Evolutionary conservation across 37 sponge, comb jelly and placozoan species (phyloP).

Genomic region (Crambe crambe): DNA sequence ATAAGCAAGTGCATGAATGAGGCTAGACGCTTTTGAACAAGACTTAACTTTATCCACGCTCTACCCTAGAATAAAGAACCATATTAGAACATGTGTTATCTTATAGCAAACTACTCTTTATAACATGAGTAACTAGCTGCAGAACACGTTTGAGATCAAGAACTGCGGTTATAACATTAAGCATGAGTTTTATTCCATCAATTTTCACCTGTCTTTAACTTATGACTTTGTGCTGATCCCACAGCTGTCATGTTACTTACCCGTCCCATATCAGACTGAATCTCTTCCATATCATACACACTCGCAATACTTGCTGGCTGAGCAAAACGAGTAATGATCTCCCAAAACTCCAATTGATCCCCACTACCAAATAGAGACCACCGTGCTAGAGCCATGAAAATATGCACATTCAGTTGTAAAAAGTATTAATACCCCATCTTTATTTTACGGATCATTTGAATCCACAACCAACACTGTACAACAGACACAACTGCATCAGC

Average conservation of each 20-base stretch:
- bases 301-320: constrained; percentile 33
- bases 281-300: constrained; percentile 72
- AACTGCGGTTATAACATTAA: background rate
- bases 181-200: no score
- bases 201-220: no score
- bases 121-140: no score
- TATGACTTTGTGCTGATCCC: no score
- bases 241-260: constrained; percentile 23
- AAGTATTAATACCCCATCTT: no score
- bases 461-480: no score
- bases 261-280: constrained; percentile 48
- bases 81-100: no score
- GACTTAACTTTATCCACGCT: constrained; percentile 70
- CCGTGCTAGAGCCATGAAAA: constrained; percentile 37
- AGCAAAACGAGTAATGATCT: constrained; percentile 45
- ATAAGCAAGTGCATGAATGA: constrained; percentile 36
- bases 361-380: constrained; percentile 59
- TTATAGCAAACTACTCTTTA: background rate
- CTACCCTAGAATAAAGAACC: no score
- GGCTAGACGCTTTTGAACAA: constrained; percentile 80
- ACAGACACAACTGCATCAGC: no score
- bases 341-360: constrained; percentile 55
- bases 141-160: no score
- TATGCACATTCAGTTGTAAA: no score
- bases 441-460: no score